Base-by-base conservation (phyloP, 2,888 invertebrate genomes). In the Caenorhabditis japonica region DNA sequence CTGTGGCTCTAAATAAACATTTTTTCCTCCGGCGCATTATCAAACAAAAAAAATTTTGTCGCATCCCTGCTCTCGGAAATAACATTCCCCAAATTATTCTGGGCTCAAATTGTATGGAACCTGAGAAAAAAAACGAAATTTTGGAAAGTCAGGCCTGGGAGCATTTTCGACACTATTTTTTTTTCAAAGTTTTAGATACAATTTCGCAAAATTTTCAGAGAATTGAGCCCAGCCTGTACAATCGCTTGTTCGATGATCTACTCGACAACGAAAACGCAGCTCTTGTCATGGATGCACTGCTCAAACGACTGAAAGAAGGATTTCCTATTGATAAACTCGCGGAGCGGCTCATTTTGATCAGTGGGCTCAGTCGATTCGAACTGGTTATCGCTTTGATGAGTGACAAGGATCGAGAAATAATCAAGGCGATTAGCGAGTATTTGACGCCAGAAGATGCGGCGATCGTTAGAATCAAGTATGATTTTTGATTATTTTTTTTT, bases 211-310 rank as follows among this genome's bases (percentile, higher is more conserved):
- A n/a, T 4, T 43, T 69, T 41, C 55, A 75, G 75, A 41, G 33
- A 27, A 75, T 75, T 36, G 44, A 59, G 5, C n/a, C 21, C 0
- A 33, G 17, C 13, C 23, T 15, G 3, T 75, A 69, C 34, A 21
- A 23, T 2, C n/a, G 23, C 0, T 43, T 80, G 3, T 76, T 80
- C 55, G 77, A 76, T 44, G 79, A 77, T 12, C 55, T 80, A n/a
- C 39, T 80, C 17, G 74, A 77, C 10, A 46, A 64, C 25, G 39
- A 36, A 4, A 15, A 34, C n/a, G 53, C 69, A 12, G 49, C 73
- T 4, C 33, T 51, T 21, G 41, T 77, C 10, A 53, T 77, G 12
- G 21, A 55, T 0, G 59, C 72, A 0, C 59, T 79, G 4, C 17
- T 44, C 1, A n/a, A 39, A 10, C 49, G 41, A n/a, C 41, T 69